Evolutionary conservation across 2,797 vertebrate species (phyloP), one percentile per base, ranked within the genome.

Genomic region (Loriculus beryllinus): DNA sequence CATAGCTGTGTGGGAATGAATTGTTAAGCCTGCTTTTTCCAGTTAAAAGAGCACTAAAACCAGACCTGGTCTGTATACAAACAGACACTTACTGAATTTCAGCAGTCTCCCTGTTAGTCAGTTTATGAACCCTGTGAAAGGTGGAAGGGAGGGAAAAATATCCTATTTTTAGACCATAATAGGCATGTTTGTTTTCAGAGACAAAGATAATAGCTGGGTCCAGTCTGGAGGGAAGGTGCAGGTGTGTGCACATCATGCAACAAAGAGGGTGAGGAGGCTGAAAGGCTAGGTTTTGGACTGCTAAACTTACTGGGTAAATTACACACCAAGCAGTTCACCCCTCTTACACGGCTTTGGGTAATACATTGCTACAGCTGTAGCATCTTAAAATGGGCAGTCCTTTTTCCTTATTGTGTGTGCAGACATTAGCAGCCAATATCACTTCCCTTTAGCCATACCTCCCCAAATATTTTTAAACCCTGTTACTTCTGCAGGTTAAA

Each of bases 161-260:
- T 86, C 90, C 70, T 93, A 92, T 94, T 86, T 97, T 97, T 97
- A 93, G 93, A 63, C 54, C n/a, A 45, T 97, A 97, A 97, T 95
- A 91, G 56, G 68, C 94, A 92, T 69, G 88, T 93, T 92, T 95
- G 77, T 90, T 96, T 96, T 63, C 40, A 77, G 88, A 95, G 62
- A 29, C 59, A 60, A 89, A 90, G 45, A 69, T 93, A 97, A 93
- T 92, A 92, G 88, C 51, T 88, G 51, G 89, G 93, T 95, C 54
- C 75, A 85, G 77, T 7, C 28, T 47, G 79, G 22, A 89, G 29
- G 74, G 69, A 93, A 91, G 71, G 87, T 88, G 86, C 75, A 93
- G 92, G 72, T 91, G 74, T 71, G n/a, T 29, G 56, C 65, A 76
- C n/a, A 43, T 69, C 70, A 51, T 7, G 23, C 2, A 1, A 68